Evolutionary conservation across 2,113 vertebrate genomes (phyloP), one percentile per base, ranked within the genome.

Genomic region (Mus spicilegus): DNA sequence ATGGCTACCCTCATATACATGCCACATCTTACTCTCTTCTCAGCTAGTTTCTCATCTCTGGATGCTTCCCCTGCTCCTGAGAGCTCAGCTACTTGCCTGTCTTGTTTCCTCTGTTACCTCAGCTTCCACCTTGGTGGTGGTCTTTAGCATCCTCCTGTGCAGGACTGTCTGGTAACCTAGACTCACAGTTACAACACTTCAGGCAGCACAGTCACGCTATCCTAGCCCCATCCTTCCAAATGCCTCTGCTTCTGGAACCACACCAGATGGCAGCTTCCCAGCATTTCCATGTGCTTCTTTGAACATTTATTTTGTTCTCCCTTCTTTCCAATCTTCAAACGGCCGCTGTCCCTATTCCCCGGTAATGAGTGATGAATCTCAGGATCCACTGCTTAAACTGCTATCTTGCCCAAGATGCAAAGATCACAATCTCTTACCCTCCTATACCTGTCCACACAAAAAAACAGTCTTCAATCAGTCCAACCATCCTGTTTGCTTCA

Each of bases 381-480:
- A 13, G 46, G 28, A 51, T 81, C 36, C 2, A 51, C 90, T 30
- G 61, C 17, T 87, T 86, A 82, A 91, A 73, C 28, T 26, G 2
- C 17, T 91, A 16, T 87, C 36, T 89, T 94, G 72, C 54, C 76
- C 7, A 86, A 90, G 63, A 14, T n/a, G 73, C 76, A 54, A 88
- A 81, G 93, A 28, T 39, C 24, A 80, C 80, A 70, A 89, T 94
- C 81, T 93, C 51, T 90, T 85, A 10, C 8, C 26, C 36, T 90
- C 93, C 13, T 87, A 6, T 39, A 33, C 36, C 72, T 88, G 70
- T 76, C 75, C 81, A 88, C 58, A 94, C 51, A 54, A 95, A 81
- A 93, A 77, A 77, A 26, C 65, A 90, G 30, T 70, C 63, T 73
- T 88, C 67, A 30, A 30, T 91, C 49, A 13, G 49, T 56, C 33